Conservation (phyloP, 2,888 invertebrate species). For the Agriotes lineatus region DNA sequence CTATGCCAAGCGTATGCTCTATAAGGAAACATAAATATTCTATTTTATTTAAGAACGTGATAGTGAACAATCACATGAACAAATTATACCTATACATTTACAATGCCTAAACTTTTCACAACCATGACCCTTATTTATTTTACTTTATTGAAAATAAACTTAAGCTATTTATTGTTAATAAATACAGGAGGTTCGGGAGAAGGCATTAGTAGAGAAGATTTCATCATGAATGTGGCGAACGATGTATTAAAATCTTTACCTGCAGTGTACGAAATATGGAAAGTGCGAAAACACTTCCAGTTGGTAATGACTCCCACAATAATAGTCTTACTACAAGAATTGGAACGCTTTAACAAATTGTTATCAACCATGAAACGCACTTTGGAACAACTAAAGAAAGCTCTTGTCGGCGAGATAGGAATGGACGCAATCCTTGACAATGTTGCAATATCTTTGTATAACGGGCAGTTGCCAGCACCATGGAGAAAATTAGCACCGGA, state of each 20-base stretch:
- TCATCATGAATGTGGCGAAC: conserved; percentile 82
- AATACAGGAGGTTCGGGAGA: conserved; percentile 74
- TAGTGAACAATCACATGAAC: no score
- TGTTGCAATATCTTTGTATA: conserved; percentile 84
- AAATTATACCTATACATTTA: no score
- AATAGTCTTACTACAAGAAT: conserved; percentile 89
- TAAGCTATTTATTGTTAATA: no score
- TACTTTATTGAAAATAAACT: no score
- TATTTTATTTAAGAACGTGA: no score
- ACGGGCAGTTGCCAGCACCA: conserved; percentile 83
- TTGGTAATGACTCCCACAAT: conserved; percentile 85
- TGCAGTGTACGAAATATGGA: conserved; percentile 81
- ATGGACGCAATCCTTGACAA: conserved; percentile 90
- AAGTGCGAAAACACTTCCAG: conserved; percentile 84
- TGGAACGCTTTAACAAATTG: conserved; percentile 88
- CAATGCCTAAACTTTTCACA: no score
- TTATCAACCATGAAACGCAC: conserved; percentile 78
- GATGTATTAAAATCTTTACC: conserved; percentile 86
- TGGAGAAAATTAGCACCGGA: conserved; percentile 88
- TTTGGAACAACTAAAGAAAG: conserved; percentile 81
- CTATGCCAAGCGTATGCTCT: no score
- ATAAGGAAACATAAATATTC: no score
- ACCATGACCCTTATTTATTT: no score
- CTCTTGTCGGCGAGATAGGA: conserved; percentile 91
- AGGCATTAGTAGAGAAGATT: conserved; percentile 87